phyloP scores from a whole-genome alignment of 2,113 vertebrate genomes.

The Fukomys damarensis region DNA sequence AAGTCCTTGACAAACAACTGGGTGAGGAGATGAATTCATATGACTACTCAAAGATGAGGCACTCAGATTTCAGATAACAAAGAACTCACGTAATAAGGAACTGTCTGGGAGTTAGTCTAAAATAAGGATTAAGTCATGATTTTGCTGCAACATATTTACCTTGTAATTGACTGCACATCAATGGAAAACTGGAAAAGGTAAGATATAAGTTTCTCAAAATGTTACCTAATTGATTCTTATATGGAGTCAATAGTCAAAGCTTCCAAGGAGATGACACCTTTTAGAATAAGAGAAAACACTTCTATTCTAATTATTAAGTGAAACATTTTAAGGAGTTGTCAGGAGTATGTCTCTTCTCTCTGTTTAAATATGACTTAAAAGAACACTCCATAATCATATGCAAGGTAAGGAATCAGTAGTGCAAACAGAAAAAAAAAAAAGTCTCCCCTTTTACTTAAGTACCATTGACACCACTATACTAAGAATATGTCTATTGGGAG shows the following conservation, averaged over 20 bases:
- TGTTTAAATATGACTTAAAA: constrained; percentile 53
- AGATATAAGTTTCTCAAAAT: constrained; percentile 49
- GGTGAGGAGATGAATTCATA: neutral
- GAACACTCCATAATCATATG: constrained; percentile 28
- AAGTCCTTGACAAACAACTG: neutral
- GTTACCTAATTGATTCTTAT: constrained; percentile 46
- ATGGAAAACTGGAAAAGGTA: constrained; percentile 37
- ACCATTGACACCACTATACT: constrained; percentile 42
- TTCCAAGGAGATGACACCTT: constrained; percentile 53
- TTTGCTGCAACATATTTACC: constrained; percentile 39
- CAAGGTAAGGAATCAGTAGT: constrained; percentile 51
- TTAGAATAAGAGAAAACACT: constrained; percentile 43
- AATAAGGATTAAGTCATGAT: constrained; percentile 37
- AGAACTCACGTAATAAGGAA: neutral
- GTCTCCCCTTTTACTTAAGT: constrained; percentile 62
- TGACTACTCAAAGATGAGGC: neutral
- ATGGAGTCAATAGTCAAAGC: neutral
- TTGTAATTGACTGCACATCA: constrained; percentile 56
- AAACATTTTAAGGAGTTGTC: neutral
- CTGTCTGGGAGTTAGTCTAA: constrained; percentile 26
- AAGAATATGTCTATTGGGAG: constrained; percentile 42
- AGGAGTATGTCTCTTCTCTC: neutral
- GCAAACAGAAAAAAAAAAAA: constrained; percentile 24
- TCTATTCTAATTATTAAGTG: constrained; percentile 67
- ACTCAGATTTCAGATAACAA: neutral